These are phyloP conservation scores for Mycteria americana DNA, from an alignment of 2,797 vertebrate genomes.

Conservation along the genomic window DNA sequence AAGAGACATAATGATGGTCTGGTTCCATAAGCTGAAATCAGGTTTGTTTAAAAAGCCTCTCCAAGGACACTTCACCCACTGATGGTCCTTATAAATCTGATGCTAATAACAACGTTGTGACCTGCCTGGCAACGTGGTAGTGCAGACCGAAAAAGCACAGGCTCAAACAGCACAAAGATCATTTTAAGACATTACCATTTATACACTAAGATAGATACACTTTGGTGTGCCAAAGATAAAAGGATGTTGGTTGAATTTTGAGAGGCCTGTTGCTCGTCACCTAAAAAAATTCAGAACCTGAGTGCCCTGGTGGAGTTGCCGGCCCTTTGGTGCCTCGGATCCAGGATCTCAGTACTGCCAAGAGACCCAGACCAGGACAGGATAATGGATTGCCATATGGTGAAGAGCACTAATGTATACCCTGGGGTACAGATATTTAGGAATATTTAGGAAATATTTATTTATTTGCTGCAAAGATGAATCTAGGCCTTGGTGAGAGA, in stretches of 20 bases:
- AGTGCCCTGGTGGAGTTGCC: fast-evolving
- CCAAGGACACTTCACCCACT: conserved; percentile 18
- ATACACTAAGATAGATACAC: background rate
- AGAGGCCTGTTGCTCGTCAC: background rate
- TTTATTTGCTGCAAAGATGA: background rate
- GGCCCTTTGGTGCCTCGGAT: background rate
- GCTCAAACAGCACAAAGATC: background rate
- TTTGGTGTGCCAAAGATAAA: background rate
- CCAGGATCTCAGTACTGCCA: background rate
- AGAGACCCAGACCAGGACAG: background rate
- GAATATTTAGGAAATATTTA: background rate
- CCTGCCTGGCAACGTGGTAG: background rate
- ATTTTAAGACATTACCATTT: background rate
- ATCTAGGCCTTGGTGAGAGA: background rate
- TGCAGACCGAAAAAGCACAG: background rate
- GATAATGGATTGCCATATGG: background rate
- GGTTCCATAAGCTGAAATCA: conserved; percentile 46
- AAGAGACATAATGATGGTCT: conserved; percentile 48
- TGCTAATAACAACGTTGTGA: background rate
- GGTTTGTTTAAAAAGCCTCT: conserved; percentile 64
- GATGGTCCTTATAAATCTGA: conserved; percentile 43
- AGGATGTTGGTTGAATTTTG: background rate
- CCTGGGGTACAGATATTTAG: background rate
- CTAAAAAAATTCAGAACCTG: background rate
- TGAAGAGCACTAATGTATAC: background rate